Evolutionary conservation across 1,140 invertebrate genomes (phyloP), one percentile per base, ranked within the genome.

Genomic region (Panagrolaimus sp.): DNA sequence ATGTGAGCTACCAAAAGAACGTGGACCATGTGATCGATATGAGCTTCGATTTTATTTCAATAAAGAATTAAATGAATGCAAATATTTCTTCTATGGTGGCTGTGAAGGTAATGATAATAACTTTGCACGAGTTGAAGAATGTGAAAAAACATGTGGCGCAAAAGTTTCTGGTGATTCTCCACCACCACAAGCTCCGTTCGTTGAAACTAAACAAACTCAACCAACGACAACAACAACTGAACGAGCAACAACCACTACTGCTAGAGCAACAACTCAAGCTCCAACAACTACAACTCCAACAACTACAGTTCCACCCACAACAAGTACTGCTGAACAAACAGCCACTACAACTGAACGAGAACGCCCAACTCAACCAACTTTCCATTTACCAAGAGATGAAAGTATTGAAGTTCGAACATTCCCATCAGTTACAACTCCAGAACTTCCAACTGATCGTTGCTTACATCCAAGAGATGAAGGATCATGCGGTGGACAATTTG

Each of bases 61-160:
- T 63, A 61, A 51, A 13, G 78, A 81, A 16, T 38, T 72, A 13
- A 69, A 89, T 48, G 78, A 85, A 9, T 92, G 91, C 80, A 86
- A 87, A 43, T 87, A 88, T 38, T 93, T 93, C 82, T 85, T 87
- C 13, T 93, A 91, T 68, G 74, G 74, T 48, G 74, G 74, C 9
- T 93, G 91, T 80, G 88, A 88, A 64, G 91, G 91, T 62, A 93
- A 92, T 79, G 88, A 87, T 9, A 93, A 93, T 78, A 87, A 89
- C 78, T 93, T 91, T 84, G 82, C 88, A 7, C 89, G 89, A 0
- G 87, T 89, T 74, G 91, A 93, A 80, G 89, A 91, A 63, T 93
- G 92, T 65, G 88, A 92, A 79, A 84, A 90, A 70, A 87, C 88
- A 23, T 93, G 91, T 75, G 90, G 91, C 67, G 44, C 62, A 11